Percentiles rank a stretch among this genome's conserved stretches.
Conservation (phyloP, 2,113 vertebrate genomes). For the Sminthopsis crassicaudata region DNA sequence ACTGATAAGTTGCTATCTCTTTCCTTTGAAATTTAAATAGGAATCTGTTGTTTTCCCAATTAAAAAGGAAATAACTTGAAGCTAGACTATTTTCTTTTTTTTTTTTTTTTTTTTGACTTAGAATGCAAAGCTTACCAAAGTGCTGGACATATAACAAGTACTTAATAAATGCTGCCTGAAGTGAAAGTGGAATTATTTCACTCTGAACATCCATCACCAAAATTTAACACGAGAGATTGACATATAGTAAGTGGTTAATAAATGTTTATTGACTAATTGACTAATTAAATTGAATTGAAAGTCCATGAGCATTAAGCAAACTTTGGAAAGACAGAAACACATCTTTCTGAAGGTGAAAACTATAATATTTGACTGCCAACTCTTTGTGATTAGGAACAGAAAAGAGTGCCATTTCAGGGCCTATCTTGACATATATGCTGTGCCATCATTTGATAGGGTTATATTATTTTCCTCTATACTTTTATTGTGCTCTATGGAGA, state of each 20-base stretch:
- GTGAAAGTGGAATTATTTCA: not conserved
- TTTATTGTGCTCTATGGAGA: constrained; percentile 75
- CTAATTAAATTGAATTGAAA: constrained; percentile 47
- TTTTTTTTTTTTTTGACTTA: not conserved
- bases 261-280: not conserved
- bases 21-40: not conserved
- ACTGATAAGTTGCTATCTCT: not conserved
- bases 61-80: not conserved
- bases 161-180: not conserved
- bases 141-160: not conserved
- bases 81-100: not conserved
- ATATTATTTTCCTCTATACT: constrained; percentile 76
- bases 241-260: not conserved
- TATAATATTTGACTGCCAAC: constrained; percentile 76
- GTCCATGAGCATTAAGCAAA: not conserved
- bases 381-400: constrained; percentile 67
- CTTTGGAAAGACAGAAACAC: not conserved
- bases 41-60: not conserved
- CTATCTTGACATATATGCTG: constrained; percentile 63
- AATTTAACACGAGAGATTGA: not conserved
- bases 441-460: constrained; percentile 68
- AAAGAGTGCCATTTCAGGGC: constrained; percentile 44
- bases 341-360: constrained; percentile 42
- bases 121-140: not conserved
- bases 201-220: not conserved